Conservation (phyloP, 1,140 invertebrate species). For the Bombyx mori region DNA sequence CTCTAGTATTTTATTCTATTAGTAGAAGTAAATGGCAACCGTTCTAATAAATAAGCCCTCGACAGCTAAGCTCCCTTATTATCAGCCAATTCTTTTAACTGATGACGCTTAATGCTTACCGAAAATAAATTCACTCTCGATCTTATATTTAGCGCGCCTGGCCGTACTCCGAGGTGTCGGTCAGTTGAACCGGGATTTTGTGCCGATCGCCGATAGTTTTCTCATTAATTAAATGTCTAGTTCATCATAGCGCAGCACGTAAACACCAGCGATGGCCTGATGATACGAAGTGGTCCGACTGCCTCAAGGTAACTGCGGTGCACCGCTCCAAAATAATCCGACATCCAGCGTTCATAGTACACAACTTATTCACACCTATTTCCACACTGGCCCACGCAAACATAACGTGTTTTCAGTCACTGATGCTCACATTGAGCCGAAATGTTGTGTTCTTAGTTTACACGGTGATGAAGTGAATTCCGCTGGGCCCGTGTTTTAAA, state of each 20-base stretch:
- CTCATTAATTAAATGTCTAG: constrained; percentile 17
- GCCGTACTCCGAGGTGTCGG: constrained; percentile 42
- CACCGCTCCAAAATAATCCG: constrained; percentile 47
- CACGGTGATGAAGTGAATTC: constrained; percentile 41
- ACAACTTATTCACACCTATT: constrained; percentile 68
- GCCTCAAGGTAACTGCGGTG: constrained; percentile 53
- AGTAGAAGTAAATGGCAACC: too few species aligned
- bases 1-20: too few species aligned
- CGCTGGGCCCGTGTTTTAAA: constrained; percentile 39
- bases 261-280: constrained; percentile 19
- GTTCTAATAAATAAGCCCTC: too few species aligned
- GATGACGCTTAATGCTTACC: constrained; percentile 63
- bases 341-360: constrained; percentile 49
- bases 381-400: constrained; percentile 67
- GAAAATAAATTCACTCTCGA: constrained; percentile 68
- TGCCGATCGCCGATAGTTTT: constrained; percentile 55
- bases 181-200: constrained; percentile 61
- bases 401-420: constrained; percentile 61
- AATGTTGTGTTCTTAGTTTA: constrained; percentile 65
- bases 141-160: constrained; percentile 68
- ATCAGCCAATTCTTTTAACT: constrained; percentile 32
- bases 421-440: constrained; percentile 55
- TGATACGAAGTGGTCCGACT: constrained; percentile 24
- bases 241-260: background rate
- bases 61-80: too few species aligned